phyloP scores from a whole-genome alignment of 2,888 invertebrate species.

The Pollenia amentaria region DNA sequence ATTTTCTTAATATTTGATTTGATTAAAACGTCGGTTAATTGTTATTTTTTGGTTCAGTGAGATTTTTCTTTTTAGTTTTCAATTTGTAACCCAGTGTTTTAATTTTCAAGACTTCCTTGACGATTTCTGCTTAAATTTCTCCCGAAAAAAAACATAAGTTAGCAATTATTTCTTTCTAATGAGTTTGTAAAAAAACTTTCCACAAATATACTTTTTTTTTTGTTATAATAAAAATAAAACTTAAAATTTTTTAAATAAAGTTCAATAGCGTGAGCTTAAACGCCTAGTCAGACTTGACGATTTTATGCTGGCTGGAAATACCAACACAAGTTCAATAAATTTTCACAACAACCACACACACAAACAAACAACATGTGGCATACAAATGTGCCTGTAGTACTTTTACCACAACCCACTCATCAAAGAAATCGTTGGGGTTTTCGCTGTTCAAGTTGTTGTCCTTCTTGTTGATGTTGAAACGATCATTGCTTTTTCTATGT shows the following conservation, averaged over 20 bases:
- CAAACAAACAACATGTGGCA: conserved; percentile 1
- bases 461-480: conserved; percentile 40
- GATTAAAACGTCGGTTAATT: too few species aligned
- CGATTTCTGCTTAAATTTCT: conserved; percentile 28
- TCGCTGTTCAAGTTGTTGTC: conserved; percentile 24
- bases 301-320: background rate
- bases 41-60: too few species aligned
- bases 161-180: conserved; percentile 15
- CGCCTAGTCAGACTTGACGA: conserved; percentile 55
- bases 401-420: conserved; percentile 57
- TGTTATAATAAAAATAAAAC: background rate
- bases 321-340: conserved; percentile 25
- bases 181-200: conserved; percentile 34
- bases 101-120: background rate
- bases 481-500: conserved; percentile 37
- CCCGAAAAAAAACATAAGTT: background rate
- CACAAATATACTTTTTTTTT: conserved; percentile 13
- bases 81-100: conserved; percentile 8
- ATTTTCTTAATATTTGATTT: background rate
- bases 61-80: background rate
- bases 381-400: conserved; percentile 64
- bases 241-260: conserved; percentile 46
- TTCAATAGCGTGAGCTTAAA: conserved; percentile 69
- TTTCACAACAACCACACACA: background rate
- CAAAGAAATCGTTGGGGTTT: conserved; percentile 21